Evolutionary conservation across 2,888 invertebrate genomes (phyloP).

Genomic region (Dryobotodes eremita): DNA sequence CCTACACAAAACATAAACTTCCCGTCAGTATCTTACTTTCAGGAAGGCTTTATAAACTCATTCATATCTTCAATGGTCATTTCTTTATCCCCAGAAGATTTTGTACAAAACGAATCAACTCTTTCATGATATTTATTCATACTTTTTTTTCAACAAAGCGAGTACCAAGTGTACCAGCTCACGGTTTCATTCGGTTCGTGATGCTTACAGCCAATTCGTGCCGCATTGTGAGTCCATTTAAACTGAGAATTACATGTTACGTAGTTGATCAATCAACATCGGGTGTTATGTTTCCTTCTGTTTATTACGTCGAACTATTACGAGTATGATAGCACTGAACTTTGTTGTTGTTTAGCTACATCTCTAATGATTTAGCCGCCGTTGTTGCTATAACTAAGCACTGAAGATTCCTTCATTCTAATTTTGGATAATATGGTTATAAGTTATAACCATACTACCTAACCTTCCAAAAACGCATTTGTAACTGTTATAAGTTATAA

Average conservation of each 20-base stretch:
- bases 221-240: slow-evolving; percentile 68
- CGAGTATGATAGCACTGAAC: slow-evolving; percentile 8
- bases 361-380: not conserved
- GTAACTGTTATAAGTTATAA: no score
- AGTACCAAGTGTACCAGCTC: slow-evolving; percentile 13
- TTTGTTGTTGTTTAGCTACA: slow-evolving; percentile 23
- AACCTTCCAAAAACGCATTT: no score
- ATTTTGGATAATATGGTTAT: not conserved
- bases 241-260: slow-evolving; percentile 47
- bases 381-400: not conserved
- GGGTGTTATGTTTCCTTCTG: slow-evolving; percentile 32
- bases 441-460: not conserved
- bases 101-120: not conserved
- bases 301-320: slow-evolving; percentile 8
- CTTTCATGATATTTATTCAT: slow-evolving; percentile 8
- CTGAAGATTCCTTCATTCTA: not conserved
- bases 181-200: slow-evolving; percentile 48
- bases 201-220: slow-evolving; percentile 65
- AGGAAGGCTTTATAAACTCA: not conserved
- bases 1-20: not conserved
- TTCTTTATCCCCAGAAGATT: not conserved
- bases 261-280: slow-evolving; percentile 46
- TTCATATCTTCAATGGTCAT: not conserved
- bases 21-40: not conserved
- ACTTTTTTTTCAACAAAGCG: slow-evolving; percentile 20